A percentile compares a stretch with the other conserved stretches of the same genome.
Conservation (phyloP, 2,113 vertebrate genomes). For the Cyprinodon brontotheroides region DNA sequence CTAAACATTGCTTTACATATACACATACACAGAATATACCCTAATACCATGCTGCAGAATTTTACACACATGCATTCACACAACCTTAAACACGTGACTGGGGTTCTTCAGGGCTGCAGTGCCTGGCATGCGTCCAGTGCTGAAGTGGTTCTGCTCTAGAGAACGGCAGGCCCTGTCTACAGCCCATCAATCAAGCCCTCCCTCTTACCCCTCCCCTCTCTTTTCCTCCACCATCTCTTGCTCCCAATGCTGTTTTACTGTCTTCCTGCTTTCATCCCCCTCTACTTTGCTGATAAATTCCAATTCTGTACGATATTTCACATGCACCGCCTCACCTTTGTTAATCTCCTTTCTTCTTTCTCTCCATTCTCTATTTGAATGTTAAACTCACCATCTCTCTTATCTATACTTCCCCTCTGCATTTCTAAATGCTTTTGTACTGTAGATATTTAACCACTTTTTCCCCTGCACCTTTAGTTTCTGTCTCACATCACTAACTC, state of each 20-base stretch:
- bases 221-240: constrained; percentile 2
- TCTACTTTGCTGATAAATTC: constrained; percentile 50
- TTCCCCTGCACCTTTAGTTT: constrained; percentile 20
- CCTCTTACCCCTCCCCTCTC: constrained; percentile 18
- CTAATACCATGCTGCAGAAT: not conserved
- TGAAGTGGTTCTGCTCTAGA: constrained; percentile 66
- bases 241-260: constrained; percentile 26
- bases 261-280: constrained; percentile 27
- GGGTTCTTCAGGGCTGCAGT: constrained; percentile 51
- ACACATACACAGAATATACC: constrained; percentile 1
- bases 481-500: constrained; percentile 14
- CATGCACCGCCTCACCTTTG: constrained; percentile 66
- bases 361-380: constrained; percentile 47
- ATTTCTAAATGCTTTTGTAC: constrained; percentile 46
- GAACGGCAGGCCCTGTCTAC: constrained; percentile 54
- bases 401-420: constrained; percentile 37
- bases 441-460: constrained; percentile 9
- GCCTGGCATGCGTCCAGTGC: constrained; percentile 58
- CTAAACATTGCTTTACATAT: constrained; percentile 13
- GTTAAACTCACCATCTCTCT: constrained; percentile 47
- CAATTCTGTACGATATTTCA: constrained; percentile 43
- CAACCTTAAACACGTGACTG: not conserved
- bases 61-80: constrained; percentile 1
- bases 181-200: constrained; percentile 65
- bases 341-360: constrained; percentile 56